Evolutionary conservation across 2,797 vertebrate species (phyloP).

Genomic region (Diglossa cyanea): DNA sequence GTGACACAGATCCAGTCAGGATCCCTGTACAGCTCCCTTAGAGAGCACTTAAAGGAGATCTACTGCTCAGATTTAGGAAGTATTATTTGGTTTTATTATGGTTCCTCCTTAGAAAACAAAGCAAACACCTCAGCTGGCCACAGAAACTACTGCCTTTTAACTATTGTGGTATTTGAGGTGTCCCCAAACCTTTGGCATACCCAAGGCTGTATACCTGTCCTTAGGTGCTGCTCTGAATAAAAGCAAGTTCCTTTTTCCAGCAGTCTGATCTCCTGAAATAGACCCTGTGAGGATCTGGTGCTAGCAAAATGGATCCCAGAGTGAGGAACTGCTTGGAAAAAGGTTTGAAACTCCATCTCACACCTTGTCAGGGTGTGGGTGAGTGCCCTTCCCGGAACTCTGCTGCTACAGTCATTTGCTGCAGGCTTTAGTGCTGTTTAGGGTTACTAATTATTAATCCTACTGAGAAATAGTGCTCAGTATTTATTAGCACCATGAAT

Average conservation of each 20-base stretch:
- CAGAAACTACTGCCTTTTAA: background rate
- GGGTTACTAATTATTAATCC: constrained; percentile 3
- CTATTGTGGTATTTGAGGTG: accelerated
- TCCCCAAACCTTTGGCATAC: background rate
- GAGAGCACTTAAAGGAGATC: background rate
- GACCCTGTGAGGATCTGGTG: background rate
- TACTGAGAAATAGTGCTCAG: background rate
- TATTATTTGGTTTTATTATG: background rate
- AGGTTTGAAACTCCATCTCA: background rate
- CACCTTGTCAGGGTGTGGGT: background rate
- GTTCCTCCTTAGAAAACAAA: background rate
- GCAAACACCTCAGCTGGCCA: background rate
- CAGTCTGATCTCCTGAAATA: background rate
- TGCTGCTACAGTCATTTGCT: background rate
- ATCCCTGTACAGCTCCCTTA: background rate
- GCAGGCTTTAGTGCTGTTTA: background rate
- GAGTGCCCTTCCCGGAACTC: background rate
- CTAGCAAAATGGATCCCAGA: background rate
- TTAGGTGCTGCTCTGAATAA: background rate
- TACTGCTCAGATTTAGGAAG: background rate
- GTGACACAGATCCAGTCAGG: background rate
- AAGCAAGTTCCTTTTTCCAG: background rate
- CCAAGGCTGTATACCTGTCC: background rate
- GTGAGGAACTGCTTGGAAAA: background rate
- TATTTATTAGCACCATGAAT: background rate